Evolutionary conservation across 1,140 invertebrate genomes (phyloP), one percentile per base, ranked within the genome.

Genomic region (Heliconius hewitsoni): DNA sequence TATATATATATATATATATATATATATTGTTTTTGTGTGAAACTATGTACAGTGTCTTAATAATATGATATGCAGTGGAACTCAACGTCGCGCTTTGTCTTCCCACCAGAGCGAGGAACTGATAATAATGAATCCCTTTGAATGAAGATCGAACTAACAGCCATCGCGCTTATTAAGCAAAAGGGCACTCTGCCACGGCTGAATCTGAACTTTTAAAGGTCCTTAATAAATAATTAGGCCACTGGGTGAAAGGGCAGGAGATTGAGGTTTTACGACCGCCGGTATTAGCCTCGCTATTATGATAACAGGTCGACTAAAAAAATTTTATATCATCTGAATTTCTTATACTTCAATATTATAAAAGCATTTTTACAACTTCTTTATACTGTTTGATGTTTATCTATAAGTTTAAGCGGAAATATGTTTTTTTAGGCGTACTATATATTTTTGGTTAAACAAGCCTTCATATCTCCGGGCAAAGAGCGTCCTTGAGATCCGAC

Each of bases 341-440:
- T 66, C 3, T 66, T 66, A 66, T 66, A 66, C 11, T 66, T 66
- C 27, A 66, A 66, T 66, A 30, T 66, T 30, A 27, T 66, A 66
- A 66, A 16, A 66, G 60, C 60, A 66, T 66, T 66, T 66, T 66
- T 66, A 66, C 13, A 66, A 16, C 60, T 16, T 66, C n/a, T 27
- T 11, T 11, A 16, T 66, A 66, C 13, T 16, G 9, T 9, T 66
- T 16, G 60, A 30, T 27, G 27, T 23, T 66, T 66, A n/a, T 23
- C 23, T n/a, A 13, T 66, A 66, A 66, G 13, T 11, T 66, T 27
- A 11, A 66, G 23, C 23, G 27, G 60, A 66, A 66, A 8, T 57
- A 57, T 11, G 3, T 57, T 9, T 57, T 57, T 52, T 55, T 19
- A 55, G 16, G 16, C 1, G 42, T n/a, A 55, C 19, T 19, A n/a